phyloP scores from a whole-genome alignment of 2,888 invertebrate genomes.

The Patella caerulea region DNA sequence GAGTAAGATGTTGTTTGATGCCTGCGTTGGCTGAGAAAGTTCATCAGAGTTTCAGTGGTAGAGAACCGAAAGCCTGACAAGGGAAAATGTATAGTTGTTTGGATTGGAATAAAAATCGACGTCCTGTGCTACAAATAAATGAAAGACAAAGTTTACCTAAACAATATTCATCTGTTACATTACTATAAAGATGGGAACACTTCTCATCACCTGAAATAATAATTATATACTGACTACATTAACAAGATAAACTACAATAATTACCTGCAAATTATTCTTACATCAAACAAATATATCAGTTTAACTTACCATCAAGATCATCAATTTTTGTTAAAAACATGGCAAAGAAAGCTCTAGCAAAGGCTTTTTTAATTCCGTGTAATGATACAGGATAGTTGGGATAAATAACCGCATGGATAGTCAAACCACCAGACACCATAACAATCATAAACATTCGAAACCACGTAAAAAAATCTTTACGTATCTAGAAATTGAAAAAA shows the following conservation, averaged over 20 bases:
- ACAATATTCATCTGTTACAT: conserved; percentile 41
- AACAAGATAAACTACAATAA: too few species aligned
- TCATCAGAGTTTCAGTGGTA: too few species aligned
- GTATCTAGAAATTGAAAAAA: conserved; percentile 53
- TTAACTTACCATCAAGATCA: conserved; percentile 62
- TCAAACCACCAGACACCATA: conserved; percentile 69
- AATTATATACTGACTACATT: background rate
- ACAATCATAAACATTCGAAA: conserved; percentile 69
- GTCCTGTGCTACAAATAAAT: too few species aligned
- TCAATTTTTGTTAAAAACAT: conserved; percentile 71
- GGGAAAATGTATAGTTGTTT: too few species aligned
- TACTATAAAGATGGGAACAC: conserved; percentile 42
- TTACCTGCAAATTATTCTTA: too few species aligned
- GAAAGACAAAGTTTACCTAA: conserved; percentile 30
- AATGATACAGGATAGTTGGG: conserved; percentile 70
- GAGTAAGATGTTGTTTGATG: too few species aligned
- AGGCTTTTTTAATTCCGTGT: conserved; percentile 62
- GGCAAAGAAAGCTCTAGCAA: conserved; percentile 71
- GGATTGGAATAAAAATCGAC: too few species aligned
- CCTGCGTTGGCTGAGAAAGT: too few species aligned
- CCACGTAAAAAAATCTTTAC: conserved; percentile 68
- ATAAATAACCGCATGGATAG: conserved; percentile 72
- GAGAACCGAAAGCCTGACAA: too few species aligned
- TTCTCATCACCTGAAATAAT: conserved; percentile 39
- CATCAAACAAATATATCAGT: background rate